phyloP scores from a whole-genome alignment of 1,140 invertebrate genomes.

The Stratiolaelaps scimitus region DNA sequence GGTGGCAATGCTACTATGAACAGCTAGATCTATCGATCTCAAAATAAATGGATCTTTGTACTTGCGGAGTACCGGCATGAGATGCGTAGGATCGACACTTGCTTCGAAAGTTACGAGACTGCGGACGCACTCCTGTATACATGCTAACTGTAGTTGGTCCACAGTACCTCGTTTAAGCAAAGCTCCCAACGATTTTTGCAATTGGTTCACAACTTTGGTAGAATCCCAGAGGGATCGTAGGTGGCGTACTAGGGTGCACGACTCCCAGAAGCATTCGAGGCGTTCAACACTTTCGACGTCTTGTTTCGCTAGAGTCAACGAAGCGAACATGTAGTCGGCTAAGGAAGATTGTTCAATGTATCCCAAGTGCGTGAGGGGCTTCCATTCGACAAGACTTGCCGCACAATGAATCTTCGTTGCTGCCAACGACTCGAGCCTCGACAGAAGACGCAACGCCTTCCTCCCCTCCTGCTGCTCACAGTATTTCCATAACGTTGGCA shows the following conservation, averaged over 20 bases:
- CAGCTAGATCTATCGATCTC: constrained; percentile 22
- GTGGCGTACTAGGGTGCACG: neutral
- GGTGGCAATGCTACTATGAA: neutral
- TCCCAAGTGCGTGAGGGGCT: neutral
- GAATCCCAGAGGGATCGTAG: neutral
- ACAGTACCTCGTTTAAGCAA: neutral
- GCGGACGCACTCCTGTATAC: constrained; percentile 14
- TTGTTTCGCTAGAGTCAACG: neutral
- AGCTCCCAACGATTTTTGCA: neutral
- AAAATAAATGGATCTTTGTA: constrained; percentile 6
- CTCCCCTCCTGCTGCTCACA: neutral
- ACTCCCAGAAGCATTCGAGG: constrained; percentile 19
- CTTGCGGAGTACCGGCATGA: neutral
- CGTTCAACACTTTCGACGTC: neutral
- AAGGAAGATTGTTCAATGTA: neutral
- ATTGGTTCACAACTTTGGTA: neutral
- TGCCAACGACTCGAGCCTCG: constrained; percentile 5
- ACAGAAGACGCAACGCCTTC: constrained; percentile 3
- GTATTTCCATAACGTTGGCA: constrained; percentile 11
- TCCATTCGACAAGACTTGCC: neutral
- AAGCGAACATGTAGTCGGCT: neutral
- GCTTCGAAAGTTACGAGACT: neutral
- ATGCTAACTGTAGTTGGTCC: neutral
- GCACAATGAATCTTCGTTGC: constrained; percentile 9
- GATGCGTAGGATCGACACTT: neutral